Base-by-base conservation (phyloP, 2,113 vertebrate species). In the Gnathonemus longibarbis region DNA sequence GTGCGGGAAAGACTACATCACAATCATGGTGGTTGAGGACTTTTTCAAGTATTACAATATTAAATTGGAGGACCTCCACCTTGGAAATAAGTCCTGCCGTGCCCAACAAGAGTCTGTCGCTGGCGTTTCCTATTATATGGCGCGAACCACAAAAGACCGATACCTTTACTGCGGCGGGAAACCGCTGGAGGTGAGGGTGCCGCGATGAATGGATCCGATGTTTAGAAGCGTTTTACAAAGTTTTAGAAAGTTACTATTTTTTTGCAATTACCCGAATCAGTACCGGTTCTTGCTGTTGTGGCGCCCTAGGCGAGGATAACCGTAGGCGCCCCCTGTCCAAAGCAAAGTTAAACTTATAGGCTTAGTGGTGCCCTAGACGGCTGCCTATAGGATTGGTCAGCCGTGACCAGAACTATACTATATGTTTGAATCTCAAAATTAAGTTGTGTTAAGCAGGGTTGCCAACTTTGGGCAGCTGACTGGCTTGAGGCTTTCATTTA, bases 11-110 rank as follows among this genome's bases (percentile, higher is more conserved):
- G 90, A 95, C 93, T 94, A 88, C 89, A 92, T 96, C 9, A 88
- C 70, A 0, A 91, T 96, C 90, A n/a, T 91, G 70, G 95, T 91
- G 3, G 24, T 56, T 0, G 94, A 96, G 49, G 95, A 95, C 9
- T 96, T 94, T 53, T 96, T 96, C 91, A 52, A 80, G 1, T 95
- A 95, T 88, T 89, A 95, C 90, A 93, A 94, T 0, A 92, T 95
- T 24, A 93, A 92, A 0, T 70, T 95, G 13, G 92, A 94, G 3
- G 91, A 93, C 1, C 88, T 96, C 83, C 94, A 95, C 90, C 66
- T 95, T 74, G 84, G 90, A 84, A 96, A 96, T 90, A 88, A 88
- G 9, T 94, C 92, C 0, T 96, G 96, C 15, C 89, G 88, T 0
- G 94, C 93, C n/a, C 89, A 92, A 11, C 92, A 89, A 31, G 93